A percentile compares a stretch with the other conserved stretches of the same genome.
phyloP scores from a whole-genome alignment of 1,140 invertebrate species.

The Dinoponera quadriceps region DNA sequence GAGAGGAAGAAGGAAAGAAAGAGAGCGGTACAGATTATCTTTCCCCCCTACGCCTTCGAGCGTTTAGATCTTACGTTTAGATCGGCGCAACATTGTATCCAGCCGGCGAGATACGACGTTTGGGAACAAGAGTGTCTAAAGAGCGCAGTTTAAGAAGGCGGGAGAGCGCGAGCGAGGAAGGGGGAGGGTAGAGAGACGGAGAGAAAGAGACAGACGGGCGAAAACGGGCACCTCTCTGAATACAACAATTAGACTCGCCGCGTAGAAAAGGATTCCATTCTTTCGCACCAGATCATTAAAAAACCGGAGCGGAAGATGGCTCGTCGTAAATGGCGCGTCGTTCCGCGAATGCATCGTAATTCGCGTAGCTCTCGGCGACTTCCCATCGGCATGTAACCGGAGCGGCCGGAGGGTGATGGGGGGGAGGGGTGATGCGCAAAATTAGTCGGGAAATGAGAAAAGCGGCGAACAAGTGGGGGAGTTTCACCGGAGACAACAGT shows the following conservation, averaged over 20 bases:
- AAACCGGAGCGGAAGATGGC: constrained; percentile 1
- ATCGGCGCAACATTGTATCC: not conserved
- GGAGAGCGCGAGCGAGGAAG: too few relatives aligned
- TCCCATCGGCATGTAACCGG: constrained; percentile 13
- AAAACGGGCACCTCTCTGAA: not conserved
- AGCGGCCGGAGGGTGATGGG: too few relatives aligned
- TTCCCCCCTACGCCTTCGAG: not conserved
- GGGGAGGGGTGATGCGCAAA: not conserved
- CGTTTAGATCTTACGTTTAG: not conserved
- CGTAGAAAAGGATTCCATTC: constrained; percentile 23
- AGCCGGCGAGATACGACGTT: constrained; percentile 12
- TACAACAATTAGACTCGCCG: constrained; percentile 33
- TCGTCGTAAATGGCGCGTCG: constrained; percentile 14
- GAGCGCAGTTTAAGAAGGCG: too few relatives aligned
- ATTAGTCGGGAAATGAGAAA: constrained; percentile 32
- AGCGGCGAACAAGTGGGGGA: not conserved
- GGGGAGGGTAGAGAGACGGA: too few relatives aligned
- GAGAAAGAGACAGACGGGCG: not conserved
- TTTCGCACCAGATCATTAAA: constrained; percentile 40
- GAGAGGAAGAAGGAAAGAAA: not conserved
- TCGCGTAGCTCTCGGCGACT: not conserved
- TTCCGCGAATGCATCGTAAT: constrained; percentile 34
- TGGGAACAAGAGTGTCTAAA: too few relatives aligned
- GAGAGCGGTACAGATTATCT: not conserved
- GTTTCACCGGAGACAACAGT: constrained; percentile 17